Conservation (phyloP, 2,797 vertebrate species). For the Gastrophryne carolinensis region DNA sequence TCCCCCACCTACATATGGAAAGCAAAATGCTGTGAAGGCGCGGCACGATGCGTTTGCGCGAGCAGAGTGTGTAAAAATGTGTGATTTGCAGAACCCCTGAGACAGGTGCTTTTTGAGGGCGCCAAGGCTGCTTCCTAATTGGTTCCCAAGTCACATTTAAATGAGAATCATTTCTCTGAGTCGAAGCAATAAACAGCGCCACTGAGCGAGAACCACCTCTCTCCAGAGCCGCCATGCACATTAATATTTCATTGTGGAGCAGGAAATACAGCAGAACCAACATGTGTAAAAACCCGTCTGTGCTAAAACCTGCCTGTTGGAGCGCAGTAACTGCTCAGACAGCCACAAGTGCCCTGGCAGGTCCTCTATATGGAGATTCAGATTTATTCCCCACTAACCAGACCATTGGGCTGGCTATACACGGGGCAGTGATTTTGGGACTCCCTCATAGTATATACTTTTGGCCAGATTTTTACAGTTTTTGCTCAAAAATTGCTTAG, state of each 20-base stretch:
- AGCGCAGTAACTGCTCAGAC: slow-evolving; percentile 5
- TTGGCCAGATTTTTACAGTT: no score
- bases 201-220: neutral
- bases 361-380: slow-evolving; percentile 12
- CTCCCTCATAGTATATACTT: no score
- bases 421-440: no score
- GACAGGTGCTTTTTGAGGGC: neutral
- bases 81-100: no score
- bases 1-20: no score
- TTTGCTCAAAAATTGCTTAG: no score
- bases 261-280: slow-evolving; percentile 38
- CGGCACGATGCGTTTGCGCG: no score
- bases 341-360: slow-evolving; percentile 25
- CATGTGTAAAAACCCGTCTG: slow-evolving; percentile 42
- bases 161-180: slow-evolving; percentile 20
- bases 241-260: slow-evolving; percentile 48
- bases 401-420: no score
- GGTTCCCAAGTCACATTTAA: slow-evolving; percentile 17
- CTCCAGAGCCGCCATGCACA: slow-evolving; percentile 15
- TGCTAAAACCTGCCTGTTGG: slow-evolving; percentile 19
- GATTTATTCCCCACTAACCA: neutral
- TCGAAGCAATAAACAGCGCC: neutral
- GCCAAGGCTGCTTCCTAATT: neutral
- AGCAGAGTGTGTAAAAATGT: no score
- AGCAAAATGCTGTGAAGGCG: no score